Evolutionary conservation across 2,113 vertebrate species (phyloP).

Genomic region (Psephotus haematonotus): DNA sequence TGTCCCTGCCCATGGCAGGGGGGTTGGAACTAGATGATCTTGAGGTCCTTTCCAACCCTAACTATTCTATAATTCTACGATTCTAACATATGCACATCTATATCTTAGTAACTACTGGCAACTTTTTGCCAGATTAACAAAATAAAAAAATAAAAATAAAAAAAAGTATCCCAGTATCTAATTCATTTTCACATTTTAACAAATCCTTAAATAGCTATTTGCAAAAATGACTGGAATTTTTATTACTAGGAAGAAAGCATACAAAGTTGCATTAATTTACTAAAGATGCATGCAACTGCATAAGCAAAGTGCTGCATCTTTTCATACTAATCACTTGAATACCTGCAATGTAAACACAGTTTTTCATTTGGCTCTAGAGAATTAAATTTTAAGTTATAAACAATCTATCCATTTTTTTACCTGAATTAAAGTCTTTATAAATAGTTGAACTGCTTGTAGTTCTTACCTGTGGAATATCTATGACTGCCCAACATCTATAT

Average conservation of each 20-base stretch:
- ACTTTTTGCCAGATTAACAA: background rate
- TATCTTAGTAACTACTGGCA: background rate
- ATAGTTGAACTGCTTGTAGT: background rate
- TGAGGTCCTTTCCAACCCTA: too few relatives aligned
- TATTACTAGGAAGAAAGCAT: background rate
- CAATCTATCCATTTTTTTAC: background rate
- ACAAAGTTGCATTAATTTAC: background rate
- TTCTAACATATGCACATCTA: background rate
- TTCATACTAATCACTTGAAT: background rate
- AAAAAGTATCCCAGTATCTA: fast-evolving
- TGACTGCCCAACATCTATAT: background rate
- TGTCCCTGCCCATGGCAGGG: too few relatives aligned
- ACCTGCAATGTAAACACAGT: background rate
- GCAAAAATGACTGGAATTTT: background rate
- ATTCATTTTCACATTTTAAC: background rate
- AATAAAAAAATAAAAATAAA: background rate
- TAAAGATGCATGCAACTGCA: background rate
- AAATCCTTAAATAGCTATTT: background rate
- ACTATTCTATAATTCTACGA: too few relatives aligned
- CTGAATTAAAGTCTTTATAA: background rate
- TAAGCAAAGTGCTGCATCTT: background rate
- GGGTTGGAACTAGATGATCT: too few relatives aligned
- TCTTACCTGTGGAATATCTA: background rate
- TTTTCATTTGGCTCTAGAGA: background rate
- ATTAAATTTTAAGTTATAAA: background rate